A percentile compares a stretch with the other conserved stretches of the same genome.
phyloP scores from a whole-genome alignment of 2,888 invertebrate species.

The Periphyllus acericola region DNA sequence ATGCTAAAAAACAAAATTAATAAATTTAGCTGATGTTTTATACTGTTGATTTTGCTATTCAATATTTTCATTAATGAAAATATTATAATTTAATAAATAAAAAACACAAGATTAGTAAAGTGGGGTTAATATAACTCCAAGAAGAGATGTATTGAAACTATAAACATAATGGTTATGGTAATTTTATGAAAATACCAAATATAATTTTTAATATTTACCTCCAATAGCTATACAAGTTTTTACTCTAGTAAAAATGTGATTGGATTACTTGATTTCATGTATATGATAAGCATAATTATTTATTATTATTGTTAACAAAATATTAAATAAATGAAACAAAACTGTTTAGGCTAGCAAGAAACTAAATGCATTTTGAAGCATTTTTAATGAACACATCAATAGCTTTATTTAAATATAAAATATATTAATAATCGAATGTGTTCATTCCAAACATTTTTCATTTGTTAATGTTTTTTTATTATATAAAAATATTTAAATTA shows the following conservation, averaged over 20 bases:
- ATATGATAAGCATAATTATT: background rate
- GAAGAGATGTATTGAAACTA: background rate
- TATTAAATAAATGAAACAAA: background rate
- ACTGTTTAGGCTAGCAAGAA: too few species aligned
- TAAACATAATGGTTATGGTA: background rate
- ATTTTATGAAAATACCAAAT: background rate
- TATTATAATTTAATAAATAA: background rate
- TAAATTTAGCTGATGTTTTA: background rate
- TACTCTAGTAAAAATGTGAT: too few species aligned
- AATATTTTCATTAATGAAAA: too few species aligned
- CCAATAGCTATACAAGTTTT: too few species aligned
- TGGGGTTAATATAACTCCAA: too few species aligned
- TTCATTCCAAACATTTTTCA: background rate
- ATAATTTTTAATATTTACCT: background rate
- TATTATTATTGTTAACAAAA: background rate
- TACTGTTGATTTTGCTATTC: background rate
- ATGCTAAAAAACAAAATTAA: background rate
- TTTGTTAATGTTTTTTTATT: background rate
- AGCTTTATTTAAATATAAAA: too few species aligned
- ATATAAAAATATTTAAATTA: background rate
- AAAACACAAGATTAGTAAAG: background rate
- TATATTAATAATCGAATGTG: background rate
- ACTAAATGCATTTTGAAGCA: background rate
- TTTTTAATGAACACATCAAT: background rate
- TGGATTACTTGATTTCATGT: too few species aligned